These are phyloP conservation scores for Phania funesta DNA, from an alignment of 2,888 invertebrate genomes.

Conservation along the genomic window DNA sequence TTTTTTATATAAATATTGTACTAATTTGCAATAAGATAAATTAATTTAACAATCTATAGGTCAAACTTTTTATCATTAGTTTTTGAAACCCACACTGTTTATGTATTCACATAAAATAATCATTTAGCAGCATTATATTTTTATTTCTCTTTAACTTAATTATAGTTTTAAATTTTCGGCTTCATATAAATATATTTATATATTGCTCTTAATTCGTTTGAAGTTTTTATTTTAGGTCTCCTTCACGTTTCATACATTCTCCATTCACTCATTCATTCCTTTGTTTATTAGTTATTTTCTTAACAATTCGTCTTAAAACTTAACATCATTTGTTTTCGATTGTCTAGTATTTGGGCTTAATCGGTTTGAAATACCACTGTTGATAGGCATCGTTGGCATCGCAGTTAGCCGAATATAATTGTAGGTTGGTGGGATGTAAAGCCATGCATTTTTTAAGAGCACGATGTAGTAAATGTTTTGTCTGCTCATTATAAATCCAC, in stretches of 20 bases:
- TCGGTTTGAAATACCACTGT: slow-evolving; percentile 91
- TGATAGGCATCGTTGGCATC: slow-evolving; percentile 92
- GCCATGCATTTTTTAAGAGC: slow-evolving; percentile 91
- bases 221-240: slow-evolving; percentile 20
- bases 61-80: neutral
- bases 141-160: slow-evolving; percentile 20
- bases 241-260: neutral
- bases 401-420: slow-evolving; percentile 90
- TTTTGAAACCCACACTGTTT: slow-evolving; percentile 59
- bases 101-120: slow-evolving; percentile 17
- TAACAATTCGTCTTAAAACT: neutral
- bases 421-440: slow-evolving; percentile 89
- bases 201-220: slow-evolving; percentile 58
- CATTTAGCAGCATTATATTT: slow-evolving; percentile 8
- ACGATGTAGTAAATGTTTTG: slow-evolving; percentile 87
- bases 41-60: slow-evolving; percentile 25
- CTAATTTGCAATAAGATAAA: slow-evolving; percentile 17
- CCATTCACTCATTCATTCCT: slow-evolving; percentile 28
- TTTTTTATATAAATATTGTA: neutral
- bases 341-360: slow-evolving; percentile 84
- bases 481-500: slow-evolving; percentile 93
- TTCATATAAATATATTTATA: slow-evolving; percentile 47
- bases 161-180: slow-evolving; percentile 53
- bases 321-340: slow-evolving; percentile 6
- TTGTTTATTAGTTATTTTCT: slow-evolving; percentile 8